Evolutionary conservation across 2,113 vertebrate genomes (phyloP), one percentile per base, ranked within the genome.

Genomic region (Sebastes fasciatus): DNA sequence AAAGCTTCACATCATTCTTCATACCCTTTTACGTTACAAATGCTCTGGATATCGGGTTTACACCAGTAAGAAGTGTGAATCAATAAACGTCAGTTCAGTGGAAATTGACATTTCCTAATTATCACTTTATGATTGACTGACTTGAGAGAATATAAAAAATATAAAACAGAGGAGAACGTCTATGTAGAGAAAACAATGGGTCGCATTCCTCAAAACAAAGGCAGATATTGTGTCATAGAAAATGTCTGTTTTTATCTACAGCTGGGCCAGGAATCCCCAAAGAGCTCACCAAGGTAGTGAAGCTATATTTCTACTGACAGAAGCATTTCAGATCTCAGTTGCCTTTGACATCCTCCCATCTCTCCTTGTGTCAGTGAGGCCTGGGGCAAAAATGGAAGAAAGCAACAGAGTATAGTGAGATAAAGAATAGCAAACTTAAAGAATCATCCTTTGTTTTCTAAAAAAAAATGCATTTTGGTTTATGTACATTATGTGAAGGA

Each of bases 241-340:
- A 78, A 43, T 17, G 40, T 68, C 78, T 78, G 64, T 61, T 75
- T 78, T 82, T 48, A 55, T 83, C 43, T 14, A 34, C 78, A 75
- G 16, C 72, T 61, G 34, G 60, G 51, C 46, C 45, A 73, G 60
- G 19, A 77, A 79, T 69, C 64, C 88, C 73, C 77, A 84, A 49
- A 75, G 66, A 43, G 48, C 51, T 72, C 64, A 17, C 26, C 21
- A 34, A 77, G 70, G 57, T 48, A 61, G 77, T 57, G 64, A 73
- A 87, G 70, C 45, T 74, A 57, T 74, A 77, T 83, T 80, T 83
- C 54, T 51, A 71, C 74, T 82, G 80, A 86, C 55, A 40, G 74
- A 79, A 17, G 34, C 69, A 61, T 45, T 34, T 81, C 64, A 67
- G 54, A 86, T 70, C 23, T 51, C 12, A 23, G 12, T 60, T 84